Evolutionary conservation across 2,797 vertebrate species (phyloP).

Genomic region (Centropyge bicolor): DNA sequence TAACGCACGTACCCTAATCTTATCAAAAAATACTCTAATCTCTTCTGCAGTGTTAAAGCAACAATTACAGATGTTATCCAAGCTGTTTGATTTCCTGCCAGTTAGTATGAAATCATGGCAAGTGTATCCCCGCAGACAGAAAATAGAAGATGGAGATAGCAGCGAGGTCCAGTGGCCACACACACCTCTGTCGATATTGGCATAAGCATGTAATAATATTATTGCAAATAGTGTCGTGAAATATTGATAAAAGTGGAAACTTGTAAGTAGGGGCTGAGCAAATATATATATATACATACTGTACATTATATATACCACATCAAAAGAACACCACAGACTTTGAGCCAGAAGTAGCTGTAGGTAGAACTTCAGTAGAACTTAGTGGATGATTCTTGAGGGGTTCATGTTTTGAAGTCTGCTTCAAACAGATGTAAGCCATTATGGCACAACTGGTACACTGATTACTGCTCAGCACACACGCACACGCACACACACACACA

Average conservation of each 20-base stretch:
- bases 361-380: constrained; percentile 56
- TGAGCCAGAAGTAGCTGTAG: constrained; percentile 30
- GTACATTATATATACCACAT: background rate
- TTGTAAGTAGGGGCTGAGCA: background rate
- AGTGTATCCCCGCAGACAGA: constrained; percentile 56
- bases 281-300: background rate
- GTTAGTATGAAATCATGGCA: constrained; percentile 76
- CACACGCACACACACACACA: constrained; percentile 15
- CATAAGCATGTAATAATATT: background rate
- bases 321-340: background rate
- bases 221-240: constrained; percentile 10
- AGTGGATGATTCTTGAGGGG: constrained; percentile 56
- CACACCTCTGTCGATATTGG: constrained; percentile 17
- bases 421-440: constrained; percentile 82
- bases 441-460: constrained; percentile 71
- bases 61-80: constrained; percentile 74
- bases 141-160: constrained; percentile 35
- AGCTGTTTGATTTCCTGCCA: constrained; percentile 79
- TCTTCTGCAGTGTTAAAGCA: constrained; percentile 77
- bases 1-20: constrained; percentile 81
- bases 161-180: constrained; percentile 17
- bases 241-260: constrained; percentile 27
- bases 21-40: constrained; percentile 75
- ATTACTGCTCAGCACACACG: constrained; percentile 63
- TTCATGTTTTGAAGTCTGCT: constrained; percentile 68